Base-by-base conservation (phyloP, 2,888 invertebrate genomes). In the Ectobius pallidus region DNA sequence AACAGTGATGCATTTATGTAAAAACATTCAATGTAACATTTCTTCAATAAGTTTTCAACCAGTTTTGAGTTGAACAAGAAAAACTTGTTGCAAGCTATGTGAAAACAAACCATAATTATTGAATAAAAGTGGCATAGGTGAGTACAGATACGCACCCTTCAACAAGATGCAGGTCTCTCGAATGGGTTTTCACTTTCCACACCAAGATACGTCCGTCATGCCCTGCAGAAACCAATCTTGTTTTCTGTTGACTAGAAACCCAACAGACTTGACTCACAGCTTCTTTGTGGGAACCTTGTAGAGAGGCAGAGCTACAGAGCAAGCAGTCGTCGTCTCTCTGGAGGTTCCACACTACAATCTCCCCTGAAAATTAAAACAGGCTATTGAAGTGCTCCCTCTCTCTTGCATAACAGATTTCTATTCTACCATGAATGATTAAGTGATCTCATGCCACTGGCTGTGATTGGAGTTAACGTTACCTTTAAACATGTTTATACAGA, bases 261-360 rank as follows among this genome's bases (percentile, higher is more conserved):
- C 83, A 84, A 4, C 78, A 78, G 49, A 83, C 73, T 73, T 82
- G 81, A 3, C 82, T 82, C 6, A 83, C 73, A 22, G 77, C 74
- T 70, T 83, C 81, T 62, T 80, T 80, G 75, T 83, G 83, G 0
- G 77, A 81, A 34, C 70, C 69, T 30, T 63, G 62, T 11, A 69
- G 2, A n/a, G 30, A 34, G 1, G 71, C 74, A 44, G 76, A 75
- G 9, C 74, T 67, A 7, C 70, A 73, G 7, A 74, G 39, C 39
- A 72, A 46, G 22, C 44, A 70, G 34, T 76, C 70, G 9, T 74
- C 76, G 11, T 74, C 76, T 39, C 61, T 73, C 27, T 74, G 74
- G n/a, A 76, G 61, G 22, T 75, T 74, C 75, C 75, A 76, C 3
- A 75, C 71, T 6, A 75, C 63, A 49, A 76, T 44, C 34, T 76